These are phyloP conservation scores for Leptoclinus maculatus DNA, from an alignment of 2,797 vertebrate species.

Conservation along the genomic window DNA sequence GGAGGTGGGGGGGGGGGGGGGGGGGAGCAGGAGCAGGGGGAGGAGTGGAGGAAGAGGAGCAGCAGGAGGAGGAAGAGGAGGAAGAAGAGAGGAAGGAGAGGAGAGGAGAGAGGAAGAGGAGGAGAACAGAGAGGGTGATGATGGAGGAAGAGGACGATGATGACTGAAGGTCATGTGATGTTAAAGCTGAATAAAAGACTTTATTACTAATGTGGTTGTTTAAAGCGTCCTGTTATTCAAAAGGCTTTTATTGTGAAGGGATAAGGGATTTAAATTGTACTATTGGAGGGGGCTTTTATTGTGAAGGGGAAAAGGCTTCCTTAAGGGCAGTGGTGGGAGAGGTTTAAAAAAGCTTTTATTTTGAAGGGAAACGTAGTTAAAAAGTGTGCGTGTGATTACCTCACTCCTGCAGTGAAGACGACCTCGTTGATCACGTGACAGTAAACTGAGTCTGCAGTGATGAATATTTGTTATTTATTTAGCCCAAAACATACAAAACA, in stretches of 20 bases:
- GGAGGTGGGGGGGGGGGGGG: slow-evolving; percentile 1
- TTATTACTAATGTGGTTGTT: neutral
- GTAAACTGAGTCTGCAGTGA: neutral
- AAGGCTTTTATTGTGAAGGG: neutral
- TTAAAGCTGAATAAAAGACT: neutral
- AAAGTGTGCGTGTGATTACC: too few relatives aligned
- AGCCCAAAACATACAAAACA: neutral
- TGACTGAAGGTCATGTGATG: neutral
- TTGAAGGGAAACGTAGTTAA: too few relatives aligned
- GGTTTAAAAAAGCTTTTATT: too few relatives aligned
- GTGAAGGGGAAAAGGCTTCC: neutral
- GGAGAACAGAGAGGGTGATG: slow-evolving; percentile 8
- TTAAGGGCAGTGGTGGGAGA: too few relatives aligned
- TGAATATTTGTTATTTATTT: neutral
- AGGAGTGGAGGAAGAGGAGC: neutral
- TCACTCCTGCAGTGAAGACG: too few relatives aligned
- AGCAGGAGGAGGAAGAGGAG: neutral
- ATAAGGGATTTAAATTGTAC: too few relatives aligned
- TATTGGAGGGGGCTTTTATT: neutral
- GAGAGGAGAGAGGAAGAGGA: slow-evolving; percentile 8
- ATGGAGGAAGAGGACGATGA: neutral
- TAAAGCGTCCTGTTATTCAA: neutral
- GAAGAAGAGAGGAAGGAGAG: slow-evolving; percentile 23
- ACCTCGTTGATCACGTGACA: neutral
- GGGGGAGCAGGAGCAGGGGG: neutral